Evolutionary conservation across 2,888 invertebrate genomes (phyloP).

Genomic region (Isotomurus palustris): DNA sequence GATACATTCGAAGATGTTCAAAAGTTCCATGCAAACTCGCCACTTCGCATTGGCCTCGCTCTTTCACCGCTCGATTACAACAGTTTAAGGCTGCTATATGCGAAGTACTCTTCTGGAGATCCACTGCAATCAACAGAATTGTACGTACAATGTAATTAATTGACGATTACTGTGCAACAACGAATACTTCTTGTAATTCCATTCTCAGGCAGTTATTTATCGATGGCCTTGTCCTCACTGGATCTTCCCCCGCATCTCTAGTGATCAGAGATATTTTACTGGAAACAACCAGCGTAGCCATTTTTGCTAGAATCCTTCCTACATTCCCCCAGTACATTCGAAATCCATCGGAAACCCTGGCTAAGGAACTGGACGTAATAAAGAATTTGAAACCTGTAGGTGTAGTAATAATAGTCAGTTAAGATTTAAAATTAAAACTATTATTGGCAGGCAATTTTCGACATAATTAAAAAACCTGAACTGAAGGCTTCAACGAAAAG

Average conservation of each 20-base stretch:
- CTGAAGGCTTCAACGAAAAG: conserved; percentile 17
- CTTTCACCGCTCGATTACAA: conserved; percentile 40
- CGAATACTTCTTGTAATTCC: too few species aligned
- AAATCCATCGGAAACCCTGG: conserved; percentile 41
- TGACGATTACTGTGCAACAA: neutral
- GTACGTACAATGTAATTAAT: conserved; percentile 20
- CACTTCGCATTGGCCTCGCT: conserved; percentile 29
- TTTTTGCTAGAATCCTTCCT: conserved; percentile 24
- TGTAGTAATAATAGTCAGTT: neutral
- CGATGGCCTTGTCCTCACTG: conserved; percentile 38
- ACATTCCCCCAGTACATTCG: conserved; percentile 37
- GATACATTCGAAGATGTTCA: conserved; percentile 25
- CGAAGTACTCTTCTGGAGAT: conserved; percentile 20
- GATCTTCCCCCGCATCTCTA: conserved; percentile 35
- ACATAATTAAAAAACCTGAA: conserved; percentile 19
- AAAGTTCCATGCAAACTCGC: conserved; percentile 36
- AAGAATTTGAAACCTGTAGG: neutral
- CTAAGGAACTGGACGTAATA: conserved; percentile 40
- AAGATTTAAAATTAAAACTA: conserved; percentile 4
- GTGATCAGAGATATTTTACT: conserved; percentile 39
- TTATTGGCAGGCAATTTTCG: conserved; percentile 41
- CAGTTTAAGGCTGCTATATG: conserved; percentile 31
- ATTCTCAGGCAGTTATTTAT: conserved; percentile 40
- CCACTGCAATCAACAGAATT: conserved; percentile 29
- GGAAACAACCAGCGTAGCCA: conserved; percentile 18